Evolutionary conservation across 1,140 invertebrate species (phyloP).

Genomic region (Panulirus ornatus): DNA sequence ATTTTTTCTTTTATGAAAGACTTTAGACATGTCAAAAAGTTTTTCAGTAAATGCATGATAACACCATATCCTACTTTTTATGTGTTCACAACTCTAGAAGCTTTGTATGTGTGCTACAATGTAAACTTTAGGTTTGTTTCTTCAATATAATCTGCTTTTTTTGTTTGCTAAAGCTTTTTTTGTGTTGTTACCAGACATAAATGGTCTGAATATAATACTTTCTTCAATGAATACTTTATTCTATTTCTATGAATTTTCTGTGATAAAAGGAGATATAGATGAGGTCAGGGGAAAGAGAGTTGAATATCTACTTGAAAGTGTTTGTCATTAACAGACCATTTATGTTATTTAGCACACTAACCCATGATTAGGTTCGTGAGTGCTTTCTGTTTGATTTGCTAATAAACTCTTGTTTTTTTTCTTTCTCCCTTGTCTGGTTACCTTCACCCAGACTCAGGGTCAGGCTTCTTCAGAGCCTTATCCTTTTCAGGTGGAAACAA

Average conservation of each 20-base stretch:
- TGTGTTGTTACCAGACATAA: conserved; percentile 59
- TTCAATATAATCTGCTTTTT: conserved; percentile 1
- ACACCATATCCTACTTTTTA: too few species aligned
- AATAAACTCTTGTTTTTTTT: conserved; percentile 47
- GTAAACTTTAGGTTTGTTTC: too few species aligned
- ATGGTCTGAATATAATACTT: conserved; percentile 31
- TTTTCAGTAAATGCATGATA: too few species aligned
- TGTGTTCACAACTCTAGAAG: too few species aligned
- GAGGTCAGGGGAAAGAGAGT: not conserved
- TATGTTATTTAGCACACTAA: conserved; percentile 61
- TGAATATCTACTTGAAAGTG: too few species aligned
- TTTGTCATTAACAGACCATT: conserved; percentile 35
- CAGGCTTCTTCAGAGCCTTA: conserved; percentile 75
- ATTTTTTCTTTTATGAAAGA: too few species aligned
- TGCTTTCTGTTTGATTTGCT: conserved; percentile 69
- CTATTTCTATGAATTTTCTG: too few species aligned
- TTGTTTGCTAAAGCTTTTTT: not conserved
- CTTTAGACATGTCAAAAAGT: too few species aligned
- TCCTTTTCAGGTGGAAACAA: conserved; percentile 75
- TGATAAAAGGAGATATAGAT: too few species aligned
- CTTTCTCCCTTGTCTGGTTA: conserved; percentile 53
- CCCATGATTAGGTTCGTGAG: conserved; percentile 15
- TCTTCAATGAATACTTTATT: conserved; percentile 12
- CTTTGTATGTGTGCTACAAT: too few species aligned
- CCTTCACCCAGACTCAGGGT: conserved; percentile 50